Base-by-base conservation (phyloP, 2,888 invertebrate genomes). In the Nomada ruficornis region DNA sequence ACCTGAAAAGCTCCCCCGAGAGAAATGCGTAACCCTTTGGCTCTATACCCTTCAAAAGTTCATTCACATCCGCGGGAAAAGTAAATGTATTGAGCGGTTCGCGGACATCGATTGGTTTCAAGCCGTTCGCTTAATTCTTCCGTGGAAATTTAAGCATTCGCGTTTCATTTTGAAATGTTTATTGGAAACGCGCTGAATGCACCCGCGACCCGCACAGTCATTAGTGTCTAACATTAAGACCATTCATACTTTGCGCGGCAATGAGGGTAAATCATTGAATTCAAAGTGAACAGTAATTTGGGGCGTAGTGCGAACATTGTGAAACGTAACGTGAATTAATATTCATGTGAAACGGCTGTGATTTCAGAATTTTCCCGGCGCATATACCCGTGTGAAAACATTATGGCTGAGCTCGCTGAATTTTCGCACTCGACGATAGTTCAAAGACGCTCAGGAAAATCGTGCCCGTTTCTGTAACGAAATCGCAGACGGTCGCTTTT, bases 11-110 rank as follows among this genome's bases (percentile, higher is more conserved):
- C 20, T 20, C 20, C 20, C 54, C 3, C 18, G 26, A 29, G 55
- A 13, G n/a, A 59, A 59, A 67, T 67, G 54, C 23, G 23, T 62
- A 52, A 63, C 71, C 62, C 71, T 63, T 62, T 62, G 50, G 59
- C 65, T 67, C 42, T 50, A 47, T 59, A 64, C 55, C 36, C 57
- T 60, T 60, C 68, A 52, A 68, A 75, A 54, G 68, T 68, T 75
- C 74, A 60, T 60, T 68, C 60, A 44, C 69, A 44, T 60, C 42
- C 44, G n/a, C 7, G 20, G 26, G 13, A 9, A 68, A 68, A 52
- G 23, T 60, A 50, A 60, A 68, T 15, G 23, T 68, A 75, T 60
- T 29, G 57, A 59, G 10, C 68, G 26, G 23, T 47, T 23, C 65
- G 3, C 29, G 23, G 54, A 29, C 54, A 63, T 55, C 26, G 63